Conservation (phyloP, 2,113 vertebrate species). For the Ailurus styani region DNA sequence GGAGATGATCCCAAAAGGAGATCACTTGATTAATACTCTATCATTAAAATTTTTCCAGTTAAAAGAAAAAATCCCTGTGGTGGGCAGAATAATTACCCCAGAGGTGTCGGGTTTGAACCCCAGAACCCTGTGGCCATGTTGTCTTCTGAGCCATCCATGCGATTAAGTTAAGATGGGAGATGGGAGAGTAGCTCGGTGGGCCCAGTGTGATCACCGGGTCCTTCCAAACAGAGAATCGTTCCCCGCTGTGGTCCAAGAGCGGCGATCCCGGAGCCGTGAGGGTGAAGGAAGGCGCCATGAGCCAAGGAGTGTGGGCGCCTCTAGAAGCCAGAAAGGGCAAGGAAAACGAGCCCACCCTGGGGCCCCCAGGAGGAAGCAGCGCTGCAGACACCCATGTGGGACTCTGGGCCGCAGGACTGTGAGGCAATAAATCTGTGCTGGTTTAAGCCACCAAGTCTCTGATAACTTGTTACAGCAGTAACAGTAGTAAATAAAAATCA, state of each 20-base stretch:
- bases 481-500: not conserved
- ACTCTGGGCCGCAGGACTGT: not conserved
- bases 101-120: not conserved
- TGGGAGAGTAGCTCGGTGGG: not conserved
- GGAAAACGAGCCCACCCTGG: not conserved
- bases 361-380: not conserved
- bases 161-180: not conserved
- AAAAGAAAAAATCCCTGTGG: not conserved
- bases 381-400: fast-evolving
- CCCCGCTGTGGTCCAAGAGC: not conserved
- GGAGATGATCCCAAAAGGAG: not conserved
- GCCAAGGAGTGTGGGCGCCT: not conserved
- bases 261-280: not conserved
- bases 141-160: not conserved
- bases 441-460: not conserved
- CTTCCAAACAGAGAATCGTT: not conserved
- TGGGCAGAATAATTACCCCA: not conserved
- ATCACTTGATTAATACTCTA: not conserved
- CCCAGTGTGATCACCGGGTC: not conserved
- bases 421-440: not conserved
- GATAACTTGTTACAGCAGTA: not conserved
- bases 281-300: not conserved
- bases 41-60: not conserved
- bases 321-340: not conserved
- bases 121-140: not conserved